These are phyloP conservation scores for Synergus laeviventris DNA, from an alignment of 2,888 invertebrate species.

Conservation along the genomic window DNA sequence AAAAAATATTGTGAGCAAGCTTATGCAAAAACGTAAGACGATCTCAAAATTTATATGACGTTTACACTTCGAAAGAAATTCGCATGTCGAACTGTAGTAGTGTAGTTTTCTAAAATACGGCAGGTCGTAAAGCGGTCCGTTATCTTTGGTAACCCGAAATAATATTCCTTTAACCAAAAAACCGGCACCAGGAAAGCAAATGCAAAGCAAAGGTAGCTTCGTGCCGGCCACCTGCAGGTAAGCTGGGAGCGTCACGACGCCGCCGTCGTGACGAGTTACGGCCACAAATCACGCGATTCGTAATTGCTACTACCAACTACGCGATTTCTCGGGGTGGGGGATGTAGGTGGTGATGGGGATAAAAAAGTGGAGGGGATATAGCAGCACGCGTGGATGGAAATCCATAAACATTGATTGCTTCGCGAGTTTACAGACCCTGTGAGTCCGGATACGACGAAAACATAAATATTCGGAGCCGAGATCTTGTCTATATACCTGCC, in stretches of 20 bases:
- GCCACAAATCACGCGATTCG: slow-evolving; percentile 75
- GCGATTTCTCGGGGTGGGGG: slow-evolving; percentile 66
- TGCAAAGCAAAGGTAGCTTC: slow-evolving; percentile 65
- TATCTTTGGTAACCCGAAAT: slow-evolving; percentile 51
- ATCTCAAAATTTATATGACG: slow-evolving; percentile 7
- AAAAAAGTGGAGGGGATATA: background rate
- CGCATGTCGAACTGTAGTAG: background rate
- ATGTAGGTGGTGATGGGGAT: slow-evolving; percentile 28
- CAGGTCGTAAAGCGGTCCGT: slow-evolving; percentile 35
- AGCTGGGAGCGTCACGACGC: slow-evolving; percentile 74
- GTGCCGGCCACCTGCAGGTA: slow-evolving; percentile 72
- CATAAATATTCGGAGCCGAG: slow-evolving; percentile 50
- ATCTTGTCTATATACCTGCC: slow-evolving; percentile 35
- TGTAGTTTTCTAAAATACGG: slow-evolving; percentile 35
- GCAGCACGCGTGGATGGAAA: slow-evolving; percentile 64
- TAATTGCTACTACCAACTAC: slow-evolving; percentile 74
- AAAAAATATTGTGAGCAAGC: background rate
- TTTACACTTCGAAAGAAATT: background rate
- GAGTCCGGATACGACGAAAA: slow-evolving; percentile 52
- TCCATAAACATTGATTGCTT: slow-evolving; percentile 73
- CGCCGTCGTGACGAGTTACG: slow-evolving; percentile 75
- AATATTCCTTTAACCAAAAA: slow-evolving; percentile 67
- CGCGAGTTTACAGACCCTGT: slow-evolving; percentile 49
- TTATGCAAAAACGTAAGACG: background rate
- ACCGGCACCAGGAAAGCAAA: slow-evolving; percentile 59